A percentile compares a stretch with the other conserved stretches of the same genome.
Conservation (phyloP, 2,113 vertebrate genomes). For the Salvelinus sp. region DNA sequence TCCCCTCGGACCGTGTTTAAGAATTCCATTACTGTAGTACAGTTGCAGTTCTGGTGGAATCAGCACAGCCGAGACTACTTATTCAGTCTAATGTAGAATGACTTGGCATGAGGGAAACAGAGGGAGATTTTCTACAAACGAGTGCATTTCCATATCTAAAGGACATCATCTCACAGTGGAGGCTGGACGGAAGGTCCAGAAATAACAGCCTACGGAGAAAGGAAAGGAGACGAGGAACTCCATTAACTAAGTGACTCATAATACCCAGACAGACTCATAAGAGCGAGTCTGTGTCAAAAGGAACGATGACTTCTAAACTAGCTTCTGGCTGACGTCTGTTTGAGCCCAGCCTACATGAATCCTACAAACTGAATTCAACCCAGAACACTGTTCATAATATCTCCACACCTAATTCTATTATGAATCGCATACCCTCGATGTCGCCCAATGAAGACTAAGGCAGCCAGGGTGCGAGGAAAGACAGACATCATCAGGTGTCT, state of each 20-base stretch:
- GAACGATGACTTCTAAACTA: neutral
- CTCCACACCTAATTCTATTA: neutral
- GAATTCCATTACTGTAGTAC: conserved; percentile 23
- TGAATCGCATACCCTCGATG: neutral
- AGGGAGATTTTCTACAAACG: conserved; percentile 22
- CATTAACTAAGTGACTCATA: neutral
- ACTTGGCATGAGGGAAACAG: conserved; percentile 17
- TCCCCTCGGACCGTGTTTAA: conserved; percentile 21
- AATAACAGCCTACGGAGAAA: neutral
- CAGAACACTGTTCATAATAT: neutral
- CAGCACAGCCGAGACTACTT: neutral
- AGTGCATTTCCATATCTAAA: conserved; percentile 40
- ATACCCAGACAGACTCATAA: neutral
- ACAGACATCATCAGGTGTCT: conserved; percentile 7
- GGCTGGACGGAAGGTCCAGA: conserved; percentile 10
- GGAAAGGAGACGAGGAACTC: neutral
- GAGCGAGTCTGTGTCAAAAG: neutral
- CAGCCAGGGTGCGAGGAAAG: neutral
- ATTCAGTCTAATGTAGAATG: conserved; percentile 13
- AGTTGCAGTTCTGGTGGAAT: neutral
- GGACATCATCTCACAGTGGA: conserved; percentile 17
- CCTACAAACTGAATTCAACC: neutral
- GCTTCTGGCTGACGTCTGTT: neutral
- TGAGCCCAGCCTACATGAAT: neutral
- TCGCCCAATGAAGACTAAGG: neutral